Evolutionary conservation across 2,888 invertebrate genomes (phyloP).

Genomic region (Hemaris fuciformis): DNA sequence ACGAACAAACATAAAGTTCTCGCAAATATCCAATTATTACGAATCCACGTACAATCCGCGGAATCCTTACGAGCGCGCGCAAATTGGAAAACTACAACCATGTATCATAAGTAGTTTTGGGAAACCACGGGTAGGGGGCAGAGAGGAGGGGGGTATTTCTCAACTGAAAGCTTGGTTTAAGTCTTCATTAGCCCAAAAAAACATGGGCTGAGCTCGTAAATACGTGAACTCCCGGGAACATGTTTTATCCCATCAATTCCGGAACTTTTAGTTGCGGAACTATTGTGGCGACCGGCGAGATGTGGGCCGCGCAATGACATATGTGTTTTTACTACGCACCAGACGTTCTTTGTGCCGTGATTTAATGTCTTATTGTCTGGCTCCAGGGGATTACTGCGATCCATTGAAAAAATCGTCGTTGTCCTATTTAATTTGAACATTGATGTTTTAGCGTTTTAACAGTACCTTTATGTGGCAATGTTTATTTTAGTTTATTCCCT

Average conservation of each 20-base stretch:
- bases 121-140: neutral
- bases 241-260: constrained; percentile 2
- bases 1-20: neutral
- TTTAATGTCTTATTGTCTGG: neutral
- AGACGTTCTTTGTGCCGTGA: neutral
- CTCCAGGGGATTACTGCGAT: neutral
- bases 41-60: neutral
- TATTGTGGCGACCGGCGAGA: neutral
- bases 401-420: neutral
- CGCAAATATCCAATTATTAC: neutral
- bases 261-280: neutral
- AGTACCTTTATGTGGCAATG: too few species aligned
- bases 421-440: too few species aligned
- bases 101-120: neutral
- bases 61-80: neutral
- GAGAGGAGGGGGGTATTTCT: neutral
- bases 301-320: neutral
- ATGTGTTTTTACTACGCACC: neutral
- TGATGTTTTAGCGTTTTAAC: too few species aligned
- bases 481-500: too few species aligned
- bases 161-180: neutral
- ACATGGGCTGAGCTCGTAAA: neutral
- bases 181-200: constrained; percentile 5
- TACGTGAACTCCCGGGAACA: neutral
- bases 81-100: constrained; percentile 2